Evolutionary conservation across 2,113 vertebrate species (phyloP), one percentile per base, ranked within the genome.

Genomic region (Sigmodon hispidus): DNA sequence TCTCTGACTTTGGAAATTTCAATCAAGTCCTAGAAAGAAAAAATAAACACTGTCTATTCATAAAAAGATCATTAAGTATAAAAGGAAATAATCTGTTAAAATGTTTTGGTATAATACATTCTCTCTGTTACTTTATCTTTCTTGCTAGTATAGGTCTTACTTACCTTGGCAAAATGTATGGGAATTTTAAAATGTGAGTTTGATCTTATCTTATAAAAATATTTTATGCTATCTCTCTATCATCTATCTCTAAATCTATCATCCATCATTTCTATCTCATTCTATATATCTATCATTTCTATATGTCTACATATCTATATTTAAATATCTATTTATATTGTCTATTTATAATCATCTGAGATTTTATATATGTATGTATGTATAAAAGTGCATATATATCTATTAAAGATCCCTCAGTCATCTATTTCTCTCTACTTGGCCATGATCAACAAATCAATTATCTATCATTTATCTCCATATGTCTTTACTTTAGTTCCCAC

Each of bases 1-100:
- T 7, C 34, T 80, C 34, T 80, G 45, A 36, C 87, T 95, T 94
- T 87, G 22, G 16, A 87, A 55, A 92, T 67, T 65, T 94, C 24
- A 77, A 0, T 67, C 13, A 76, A 3, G 70, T 26, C 3, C 31
- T 80, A 94, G 36, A 61, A 12, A 36, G 16, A 5, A 55, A 81
- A 59, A 12, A 12, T 69, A 89, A 86, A 40, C 55, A 69, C 3
- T 88, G 85, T 1, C 8, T 76, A 21, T 93, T 81, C 24, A n/a
- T 24, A 90, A 87, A 57, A 45, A 79, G 21, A 70, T 65, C 10
- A 77, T 76, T 52, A 26, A 70, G 65, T 55, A n/a, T 26, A 40
- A 50, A 76, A 81, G 57, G 73, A 92, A 89, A 86, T 1, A 3
- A 69, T 3, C 26, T 79, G 17, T 40, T 92, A 95, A 87, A 63